phyloP scores from a whole-genome alignment of 2,113 vertebrate genomes.

The Camelus dromedarius region DNA sequence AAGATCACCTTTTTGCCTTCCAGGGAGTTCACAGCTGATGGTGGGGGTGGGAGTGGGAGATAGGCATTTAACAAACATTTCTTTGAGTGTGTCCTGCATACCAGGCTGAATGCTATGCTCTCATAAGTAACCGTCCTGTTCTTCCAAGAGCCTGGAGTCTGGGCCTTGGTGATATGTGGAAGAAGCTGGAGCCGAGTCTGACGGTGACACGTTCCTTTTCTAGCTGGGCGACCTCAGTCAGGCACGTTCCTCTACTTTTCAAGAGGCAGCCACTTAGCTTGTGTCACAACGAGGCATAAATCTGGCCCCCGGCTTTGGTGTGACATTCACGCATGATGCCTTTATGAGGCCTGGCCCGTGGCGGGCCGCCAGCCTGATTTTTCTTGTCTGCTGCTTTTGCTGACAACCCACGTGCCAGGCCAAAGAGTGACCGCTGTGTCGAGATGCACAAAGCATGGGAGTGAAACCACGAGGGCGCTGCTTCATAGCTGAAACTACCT shows the following conservation, averaged over 20 bases:
- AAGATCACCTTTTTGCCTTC: background rate
- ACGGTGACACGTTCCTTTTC: background rate
- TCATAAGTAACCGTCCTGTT: background rate
- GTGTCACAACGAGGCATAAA: background rate
- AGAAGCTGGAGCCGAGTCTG: background rate
- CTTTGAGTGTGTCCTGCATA: background rate
- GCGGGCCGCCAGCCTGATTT: fast-evolving
- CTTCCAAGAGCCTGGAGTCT: background rate
- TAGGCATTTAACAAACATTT: background rate
- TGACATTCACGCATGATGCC: fast-evolving
- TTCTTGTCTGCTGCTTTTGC: background rate
- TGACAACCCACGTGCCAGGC: background rate
- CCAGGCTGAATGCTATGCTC: background rate
- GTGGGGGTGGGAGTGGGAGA: background rate
- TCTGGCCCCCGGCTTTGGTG: background rate
- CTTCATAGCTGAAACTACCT: fast-evolving
- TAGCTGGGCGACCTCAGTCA: background rate
- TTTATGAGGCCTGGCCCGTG: background rate
- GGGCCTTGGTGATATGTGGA: background rate
- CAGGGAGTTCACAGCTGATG: background rate
- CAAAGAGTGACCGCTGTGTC: background rate
- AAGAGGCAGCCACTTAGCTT: background rate
- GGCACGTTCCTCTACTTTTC: background rate
- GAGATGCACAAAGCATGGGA: fast-evolving
- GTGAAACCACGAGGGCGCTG: no score